phyloP scores from a whole-genome alignment of 2,797 vertebrate species.

The Apodemus agrarius region DNA sequence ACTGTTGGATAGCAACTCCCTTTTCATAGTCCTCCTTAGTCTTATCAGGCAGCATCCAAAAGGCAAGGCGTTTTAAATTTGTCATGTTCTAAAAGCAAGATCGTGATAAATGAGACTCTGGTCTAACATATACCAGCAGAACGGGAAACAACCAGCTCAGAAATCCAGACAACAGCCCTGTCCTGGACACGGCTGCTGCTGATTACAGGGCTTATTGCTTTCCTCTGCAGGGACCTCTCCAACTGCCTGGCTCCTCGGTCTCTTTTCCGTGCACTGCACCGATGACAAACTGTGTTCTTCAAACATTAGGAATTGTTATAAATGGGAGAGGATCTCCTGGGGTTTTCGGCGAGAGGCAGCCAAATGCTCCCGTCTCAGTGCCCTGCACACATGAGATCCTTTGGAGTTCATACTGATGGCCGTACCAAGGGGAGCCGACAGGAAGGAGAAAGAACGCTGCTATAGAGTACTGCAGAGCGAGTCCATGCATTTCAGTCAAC shows the following conservation, averaged over 20 bases:
- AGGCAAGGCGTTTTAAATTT: not conserved
- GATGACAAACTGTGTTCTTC: constrained; percentile 49
- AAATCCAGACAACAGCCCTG: not conserved
- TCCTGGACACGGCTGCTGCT: not conserved
- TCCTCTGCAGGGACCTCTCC: constrained; percentile 15
- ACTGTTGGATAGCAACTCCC: not conserved
- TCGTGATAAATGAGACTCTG: not conserved
- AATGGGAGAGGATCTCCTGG: constrained; percentile 26
- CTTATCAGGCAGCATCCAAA: not conserved
- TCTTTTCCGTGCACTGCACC: not conserved
- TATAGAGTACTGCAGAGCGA: not conserved
- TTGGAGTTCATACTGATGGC: not conserved
- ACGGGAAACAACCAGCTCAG: not conserved
- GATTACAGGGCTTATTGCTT: not conserved
- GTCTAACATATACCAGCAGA: not conserved
- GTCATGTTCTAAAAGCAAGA: not conserved
- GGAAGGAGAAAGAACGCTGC: not conserved
- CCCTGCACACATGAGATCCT: constrained; percentile 9
- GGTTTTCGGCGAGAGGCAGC: constrained; percentile 20
- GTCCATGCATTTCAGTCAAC: constrained; percentile 26
- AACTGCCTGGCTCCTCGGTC: not conserved
- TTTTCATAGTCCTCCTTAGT: not conserved
- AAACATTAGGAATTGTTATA: constrained; percentile 54
- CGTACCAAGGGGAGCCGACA: not conserved
- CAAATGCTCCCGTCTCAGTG: constrained; percentile 29